Conservation (phyloP, 2,113 vertebrate species). For the Antennarius striatus region DNA sequence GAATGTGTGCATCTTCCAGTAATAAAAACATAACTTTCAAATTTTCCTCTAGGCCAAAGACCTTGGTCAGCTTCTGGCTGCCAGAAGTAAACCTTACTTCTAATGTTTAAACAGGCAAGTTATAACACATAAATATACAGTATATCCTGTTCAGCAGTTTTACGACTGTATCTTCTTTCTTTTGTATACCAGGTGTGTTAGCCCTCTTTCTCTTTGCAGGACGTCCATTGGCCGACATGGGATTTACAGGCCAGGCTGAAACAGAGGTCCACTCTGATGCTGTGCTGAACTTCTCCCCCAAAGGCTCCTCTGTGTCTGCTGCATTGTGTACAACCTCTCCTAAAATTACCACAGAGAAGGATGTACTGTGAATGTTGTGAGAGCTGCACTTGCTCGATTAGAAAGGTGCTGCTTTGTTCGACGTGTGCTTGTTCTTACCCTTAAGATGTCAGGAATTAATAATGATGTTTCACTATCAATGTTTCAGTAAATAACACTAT, state of each 20-base stretch:
- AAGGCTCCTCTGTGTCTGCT: constrained; percentile 79
- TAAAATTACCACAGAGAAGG: constrained; percentile 22
- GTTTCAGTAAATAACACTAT: neutral
- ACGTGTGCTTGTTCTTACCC: too few species aligned
- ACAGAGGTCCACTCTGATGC: constrained; percentile 81
- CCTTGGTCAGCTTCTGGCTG: neutral
- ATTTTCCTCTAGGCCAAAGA: constrained; percentile 4
- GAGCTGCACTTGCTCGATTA: too few species aligned
- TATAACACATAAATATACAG: too few species aligned
- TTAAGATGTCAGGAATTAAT: neutral
- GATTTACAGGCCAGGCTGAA: constrained; percentile 78
- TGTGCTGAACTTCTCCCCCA: constrained; percentile 78
- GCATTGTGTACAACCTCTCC: constrained; percentile 80
- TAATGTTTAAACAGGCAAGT: too few species aligned
- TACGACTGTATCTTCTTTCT: neutral
- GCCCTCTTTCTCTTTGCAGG: constrained; percentile 83
- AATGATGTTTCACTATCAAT: neutral
- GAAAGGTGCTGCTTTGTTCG: too few species aligned
- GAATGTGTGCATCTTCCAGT: constrained; percentile 2
- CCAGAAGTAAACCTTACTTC: constrained; percentile 1
- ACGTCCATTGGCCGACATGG: constrained; percentile 82
- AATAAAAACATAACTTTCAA: neutral
- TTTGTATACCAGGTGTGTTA: constrained; percentile 83
- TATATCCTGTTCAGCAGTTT: neutral
- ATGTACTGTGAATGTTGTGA: neutral